Percentiles rank a stretch among this genome's conserved stretches.
phyloP scores from a whole-genome alignment of 2,888 invertebrate genomes.

The Noctuana brunneofusca region DNA sequence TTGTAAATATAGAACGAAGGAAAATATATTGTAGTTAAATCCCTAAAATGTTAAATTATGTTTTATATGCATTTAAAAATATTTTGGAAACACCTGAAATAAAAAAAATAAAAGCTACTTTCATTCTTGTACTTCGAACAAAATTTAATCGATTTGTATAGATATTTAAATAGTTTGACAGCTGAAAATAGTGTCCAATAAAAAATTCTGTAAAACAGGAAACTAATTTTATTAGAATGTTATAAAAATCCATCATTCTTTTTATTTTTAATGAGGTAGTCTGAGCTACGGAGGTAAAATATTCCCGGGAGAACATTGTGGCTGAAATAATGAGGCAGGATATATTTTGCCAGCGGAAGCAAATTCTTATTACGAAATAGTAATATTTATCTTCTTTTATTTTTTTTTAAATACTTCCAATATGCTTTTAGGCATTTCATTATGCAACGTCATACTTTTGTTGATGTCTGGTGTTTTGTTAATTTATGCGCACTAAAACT shows the following conservation, averaged over 20 bases:
- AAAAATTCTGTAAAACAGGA: not conserved
- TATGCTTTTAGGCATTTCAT: not conserved
- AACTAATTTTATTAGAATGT: not conserved
- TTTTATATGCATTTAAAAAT: too few relatives aligned
- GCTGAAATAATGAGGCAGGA: constrained; percentile 6
- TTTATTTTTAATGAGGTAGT: constrained; percentile 1
- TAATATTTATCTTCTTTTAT: not conserved
- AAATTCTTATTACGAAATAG: constrained; percentile 1
- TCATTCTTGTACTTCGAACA: too few relatives aligned
- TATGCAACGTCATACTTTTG: not conserved
- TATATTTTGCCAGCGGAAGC: not conserved
- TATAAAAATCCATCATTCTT: not conserved
- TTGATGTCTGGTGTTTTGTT: too few relatives aligned
- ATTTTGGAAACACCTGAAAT: too few relatives aligned
- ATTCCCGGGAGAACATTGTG: not conserved
- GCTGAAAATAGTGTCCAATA: not conserved
- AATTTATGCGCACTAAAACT: too few relatives aligned
- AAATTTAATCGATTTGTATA: too few relatives aligned
- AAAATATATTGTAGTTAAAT: too few relatives aligned
- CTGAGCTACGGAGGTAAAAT: not conserved
- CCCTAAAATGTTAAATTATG: too few relatives aligned
- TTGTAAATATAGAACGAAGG: too few relatives aligned
- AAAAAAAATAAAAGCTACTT: too few relatives aligned
- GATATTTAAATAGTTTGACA: not conserved
- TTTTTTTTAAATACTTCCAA: not conserved